A percentile compares a stretch with the other conserved stretches of the same genome.
Conservation (phyloP, 2,888 invertebrate species). For the Sinotaia quadrata region DNA sequence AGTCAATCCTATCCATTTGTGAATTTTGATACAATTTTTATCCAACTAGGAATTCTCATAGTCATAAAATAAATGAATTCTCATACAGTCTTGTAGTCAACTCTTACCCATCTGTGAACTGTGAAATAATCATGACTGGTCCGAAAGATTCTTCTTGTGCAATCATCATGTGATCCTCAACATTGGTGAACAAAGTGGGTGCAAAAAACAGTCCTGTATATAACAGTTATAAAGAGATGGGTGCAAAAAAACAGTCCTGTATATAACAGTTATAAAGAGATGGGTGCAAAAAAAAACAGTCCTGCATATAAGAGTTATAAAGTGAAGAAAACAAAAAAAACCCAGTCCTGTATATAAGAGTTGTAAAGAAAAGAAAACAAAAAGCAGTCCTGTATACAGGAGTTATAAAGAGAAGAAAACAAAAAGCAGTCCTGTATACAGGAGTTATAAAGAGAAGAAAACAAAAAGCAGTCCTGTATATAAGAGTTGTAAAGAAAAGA, state of each 20-base stretch:
- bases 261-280: slow-evolving; percentile 82
- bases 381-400: too few species aligned
- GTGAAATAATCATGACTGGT: slow-evolving; percentile 96
- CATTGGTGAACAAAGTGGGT: slow-evolving; percentile 93
- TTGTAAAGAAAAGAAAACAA: too few species aligned
- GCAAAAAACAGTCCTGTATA: slow-evolving; percentile 82
- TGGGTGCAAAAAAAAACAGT: slow-evolving; percentile 91
- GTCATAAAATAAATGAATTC: neutral
- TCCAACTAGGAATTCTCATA: neutral
- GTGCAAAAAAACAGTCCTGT: slow-evolving; percentile 85
- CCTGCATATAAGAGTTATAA: slow-evolving; percentile 76
- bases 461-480: too few species aligned
- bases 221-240: slow-evolving; percentile 87
- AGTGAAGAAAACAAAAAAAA: too few species aligned
- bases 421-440: too few species aligned
- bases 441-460: too few species aligned
- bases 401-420: too few species aligned
- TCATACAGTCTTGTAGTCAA: neutral
- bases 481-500: too few species aligned
- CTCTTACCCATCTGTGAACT: slow-evolving; percentile 82
- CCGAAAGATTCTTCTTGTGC: slow-evolving; percentile 97
- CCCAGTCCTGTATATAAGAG: too few species aligned
- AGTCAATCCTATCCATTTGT: too few species aligned
- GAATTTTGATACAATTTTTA: neutral
- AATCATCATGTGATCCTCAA: slow-evolving; percentile 90